Percentiles rank a stretch among this genome's conserved stretches.
These are phyloP conservation scores for Armadillidium nasatum DNA, from an alignment of 1,140 invertebrate genomes.

Conservation along the genomic window DNA sequence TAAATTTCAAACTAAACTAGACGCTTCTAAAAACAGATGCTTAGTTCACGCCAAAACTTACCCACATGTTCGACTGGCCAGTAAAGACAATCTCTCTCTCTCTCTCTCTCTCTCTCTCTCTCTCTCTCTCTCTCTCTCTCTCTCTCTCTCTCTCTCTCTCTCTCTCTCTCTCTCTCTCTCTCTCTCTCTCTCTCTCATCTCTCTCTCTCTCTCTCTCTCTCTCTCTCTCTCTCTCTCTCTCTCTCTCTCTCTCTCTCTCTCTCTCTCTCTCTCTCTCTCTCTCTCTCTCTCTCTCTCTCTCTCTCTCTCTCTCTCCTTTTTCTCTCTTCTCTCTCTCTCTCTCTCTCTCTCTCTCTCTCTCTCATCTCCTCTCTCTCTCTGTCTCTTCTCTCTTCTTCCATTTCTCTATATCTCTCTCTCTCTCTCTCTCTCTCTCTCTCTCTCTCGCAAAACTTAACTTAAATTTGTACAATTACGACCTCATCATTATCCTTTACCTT, in stretches of 20 bases:
- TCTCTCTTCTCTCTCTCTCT: slow-evolving; percentile 11
- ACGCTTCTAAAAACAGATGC: too few relatives aligned
- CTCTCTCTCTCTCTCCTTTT: too few relatives aligned
- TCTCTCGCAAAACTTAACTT: too few relatives aligned
- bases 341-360: slow-evolving; percentile 11
- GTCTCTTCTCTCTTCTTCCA: too few relatives aligned
- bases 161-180: slow-evolving; percentile 2
- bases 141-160: slow-evolving; percentile 5
- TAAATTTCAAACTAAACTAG: too few relatives aligned
- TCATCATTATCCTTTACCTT: too few relatives aligned
- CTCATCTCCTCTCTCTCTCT: slow-evolving; percentile 6
- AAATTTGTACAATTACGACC: too few relatives aligned
- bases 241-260: neutral
- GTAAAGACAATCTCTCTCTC: neutral
- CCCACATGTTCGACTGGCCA: too few relatives aligned
- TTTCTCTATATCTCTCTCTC: neutral
- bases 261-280: neutral
- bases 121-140: slow-evolving; percentile 11
- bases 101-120: slow-evolving; percentile 11
- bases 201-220: slow-evolving; percentile 2
- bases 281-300: slow-evolving; percentile 2
- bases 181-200: neutral
- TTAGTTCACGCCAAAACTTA: too few relatives aligned
- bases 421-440: too few relatives aligned
- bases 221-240: slow-evolving; percentile 2